Conservation (phyloP, 2,888 invertebrate genomes). For the Lepetodrilus schrolli region DNA sequence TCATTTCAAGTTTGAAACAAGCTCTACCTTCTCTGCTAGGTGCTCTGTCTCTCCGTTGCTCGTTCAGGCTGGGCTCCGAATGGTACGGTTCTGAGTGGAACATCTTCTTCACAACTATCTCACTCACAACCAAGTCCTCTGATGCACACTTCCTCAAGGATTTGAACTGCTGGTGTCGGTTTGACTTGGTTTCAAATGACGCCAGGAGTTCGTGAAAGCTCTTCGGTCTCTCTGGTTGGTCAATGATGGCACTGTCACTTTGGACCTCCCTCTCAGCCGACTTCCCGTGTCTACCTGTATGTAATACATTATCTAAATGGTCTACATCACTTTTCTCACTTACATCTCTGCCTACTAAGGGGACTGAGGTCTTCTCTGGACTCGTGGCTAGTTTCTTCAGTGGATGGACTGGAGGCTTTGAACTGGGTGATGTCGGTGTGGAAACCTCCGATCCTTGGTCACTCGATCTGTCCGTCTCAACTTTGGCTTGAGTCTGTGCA, state of each 20-base stretch:
- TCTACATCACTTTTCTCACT: slow-evolving; percentile 17
- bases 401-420: slow-evolving; percentile 56
- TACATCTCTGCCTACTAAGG: background rate
- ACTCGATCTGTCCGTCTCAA: background rate
- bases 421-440: slow-evolving; percentile 42
- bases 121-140: slow-evolving; percentile 53
- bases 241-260: slow-evolving; percentile 29
- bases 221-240: slow-evolving; percentile 53
- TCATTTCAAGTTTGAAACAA: slow-evolving; percentile 10
- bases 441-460: slow-evolving; percentile 17
- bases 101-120: slow-evolving; percentile 50
- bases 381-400: slow-evolving; percentile 43
- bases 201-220: slow-evolving; percentile 68
- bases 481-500: background rate
- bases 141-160: slow-evolving; percentile 61
- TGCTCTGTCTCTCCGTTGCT: background rate
- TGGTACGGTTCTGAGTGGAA: slow-evolving; percentile 50
- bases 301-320: background rate
- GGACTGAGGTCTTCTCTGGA: slow-evolving; percentile 41
- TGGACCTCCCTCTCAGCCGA: slow-evolving; percentile 7
- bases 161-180: slow-evolving; percentile 45
- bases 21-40: slow-evolving; percentile 29
- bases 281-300: slow-evolving; percentile 1
- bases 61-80: slow-evolving; percentile 46
- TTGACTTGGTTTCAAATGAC: slow-evolving; percentile 56